Evolutionary conservation across 2,888 invertebrate genomes (phyloP).

Genomic region (Teleogryllus oceanicus): DNA sequence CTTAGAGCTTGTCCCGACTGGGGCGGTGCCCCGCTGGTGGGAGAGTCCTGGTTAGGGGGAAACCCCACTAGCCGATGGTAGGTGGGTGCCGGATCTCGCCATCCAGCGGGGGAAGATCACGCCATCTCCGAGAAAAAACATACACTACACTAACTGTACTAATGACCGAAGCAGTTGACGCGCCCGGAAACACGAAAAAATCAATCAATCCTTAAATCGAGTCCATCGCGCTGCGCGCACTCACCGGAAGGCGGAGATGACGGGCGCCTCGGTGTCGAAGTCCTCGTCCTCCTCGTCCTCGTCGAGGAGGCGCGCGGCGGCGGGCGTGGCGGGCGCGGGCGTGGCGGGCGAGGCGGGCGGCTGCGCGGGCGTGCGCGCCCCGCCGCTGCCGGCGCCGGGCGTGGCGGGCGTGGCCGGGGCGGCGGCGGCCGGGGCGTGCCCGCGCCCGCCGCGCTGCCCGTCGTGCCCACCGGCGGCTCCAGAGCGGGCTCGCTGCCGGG

Average conservation of each 20-base stretch:
- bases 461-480: not conserved
- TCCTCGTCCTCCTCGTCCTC: constrained; percentile 30
- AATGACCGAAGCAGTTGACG: too few species aligned
- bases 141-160: too few species aligned
- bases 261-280: constrained; percentile 24
- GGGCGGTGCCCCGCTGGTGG: too few species aligned
- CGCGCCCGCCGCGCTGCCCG: not conserved
- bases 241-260: constrained; percentile 18
- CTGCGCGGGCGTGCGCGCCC: not conserved
- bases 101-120: too few species aligned
- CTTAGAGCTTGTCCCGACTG: too few species aligned
- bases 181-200: too few species aligned
- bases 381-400: not conserved
- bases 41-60: too few species aligned
- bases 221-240: constrained; percentile 40
- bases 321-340: not conserved
- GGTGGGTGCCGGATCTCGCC: too few species aligned
- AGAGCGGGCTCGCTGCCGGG: not conserved
- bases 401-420: not conserved
- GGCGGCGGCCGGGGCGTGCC: not conserved
- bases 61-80: too few species aligned
- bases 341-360: constrained; percentile 11
- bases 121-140: too few species aligned
- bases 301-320: constrained; percentile 19
- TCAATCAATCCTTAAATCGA: too few species aligned